Evolutionary conservation across 2,113 vertebrate genomes (phyloP), one percentile per base, ranked within the genome.

Genomic region (Zosterops hypoxanthus): DNA sequence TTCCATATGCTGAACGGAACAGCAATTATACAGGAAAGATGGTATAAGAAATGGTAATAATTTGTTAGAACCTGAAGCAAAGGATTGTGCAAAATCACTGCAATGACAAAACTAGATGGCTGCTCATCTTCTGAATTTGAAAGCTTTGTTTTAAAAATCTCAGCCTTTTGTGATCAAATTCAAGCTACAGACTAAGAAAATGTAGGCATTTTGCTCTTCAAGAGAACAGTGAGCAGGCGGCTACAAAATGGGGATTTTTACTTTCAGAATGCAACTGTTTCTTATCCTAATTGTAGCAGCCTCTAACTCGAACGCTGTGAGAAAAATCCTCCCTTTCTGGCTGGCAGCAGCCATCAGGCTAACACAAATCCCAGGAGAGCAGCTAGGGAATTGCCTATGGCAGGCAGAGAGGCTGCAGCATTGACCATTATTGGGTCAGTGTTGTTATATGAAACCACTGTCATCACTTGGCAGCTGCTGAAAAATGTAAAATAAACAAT

Each of bases 1-100:
- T 93, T 81, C 83, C 90, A 84, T 94, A 83, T 65, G 86, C 76
- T 83, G 82, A 88, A 64, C 0, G 85, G 65, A 95, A 69, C 26
- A 81, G 72, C 44, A 78, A 71, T 84, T 84, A 82, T 14, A 47
- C 20, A 69, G 59, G 26, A 23, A 66, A 95, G 86, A 92, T 36
- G 33, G 90, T 57, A 23, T 47, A 83, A 86, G 39, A 88, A 86
- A 83, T 8, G n/a, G 41, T 61, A 88, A 49, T 5, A 9, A 44
- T 71, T 92, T 76, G 52, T 56, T 78, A 92, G 28, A 90, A 71
- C 64, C 42, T 60, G 60, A 86, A 82, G 79, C 6, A 81, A 93
- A 88, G 34, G 33, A 63, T 4, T 6, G 3, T 33, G 42, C 17
- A 90, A 82, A 89, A 79, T 61, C 75, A 64, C 26, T 44, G 71